Base-by-base conservation (phyloP, 2,888 invertebrate genomes). In the Leptopilina myrica region DNA sequence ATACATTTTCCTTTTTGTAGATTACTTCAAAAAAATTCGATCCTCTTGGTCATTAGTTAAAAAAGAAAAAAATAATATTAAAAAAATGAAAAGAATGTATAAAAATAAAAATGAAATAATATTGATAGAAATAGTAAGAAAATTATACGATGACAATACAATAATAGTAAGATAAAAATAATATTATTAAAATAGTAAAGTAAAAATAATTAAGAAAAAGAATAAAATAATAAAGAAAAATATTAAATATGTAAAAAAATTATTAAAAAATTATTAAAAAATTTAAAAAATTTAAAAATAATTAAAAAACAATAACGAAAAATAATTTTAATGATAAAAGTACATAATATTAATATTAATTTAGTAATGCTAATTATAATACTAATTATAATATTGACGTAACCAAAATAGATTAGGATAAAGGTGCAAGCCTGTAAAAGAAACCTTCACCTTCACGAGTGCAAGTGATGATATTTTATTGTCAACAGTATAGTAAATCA, bases 381-480 rank as follows among this genome's bases (percentile, higher is more conserved):
- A 49, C 11, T 49, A 49, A 49, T 49, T 49, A 49, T 49, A 49
- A 49, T 40, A 14, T 59, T 40, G 12, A 43, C 2, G 20, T 73
- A 78, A 40, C 12, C 12, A 11, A 33, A 59, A 62, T 79, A 80
- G 82, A 85, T 59, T 86, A 85, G 82, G 88, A 84, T 85, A 82
- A 86, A 88, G 89, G 89, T 90, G 89, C 89, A 88, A 89, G 83
- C 83, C 87, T 88, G 89, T 88, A 86, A 88, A 91, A 89, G 82
- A 89, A 90, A 90, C 89, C 88, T 88, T 90, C 89, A 90, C 90
- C 90, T 87, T 84, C 84, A 88, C 86, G 86, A 87, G 86, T 89
- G 86, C 86, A 84, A 85, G 86, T 86, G 86, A 86, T 88, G 83
- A 88, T 81, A 85, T 85, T 86, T 87, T 90, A 90, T 91, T 91